Base-by-base conservation (phyloP, 2,888 invertebrate genomes). In the Norana najaformis region DNA sequence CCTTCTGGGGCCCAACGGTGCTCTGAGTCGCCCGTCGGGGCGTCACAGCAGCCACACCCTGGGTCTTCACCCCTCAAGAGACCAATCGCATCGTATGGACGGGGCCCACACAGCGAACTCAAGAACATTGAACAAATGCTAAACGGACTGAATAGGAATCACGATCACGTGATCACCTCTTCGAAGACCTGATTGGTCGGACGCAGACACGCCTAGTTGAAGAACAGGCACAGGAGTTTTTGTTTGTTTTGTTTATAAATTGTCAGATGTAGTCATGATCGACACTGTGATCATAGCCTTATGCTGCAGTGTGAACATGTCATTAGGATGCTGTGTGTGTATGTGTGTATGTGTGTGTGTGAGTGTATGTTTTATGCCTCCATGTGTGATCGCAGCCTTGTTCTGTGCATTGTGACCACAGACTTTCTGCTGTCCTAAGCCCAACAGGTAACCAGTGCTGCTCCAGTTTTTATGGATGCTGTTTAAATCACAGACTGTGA, bases 91-190 rank as follows among this genome's bases (percentile, higher is more conserved):
- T 88, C 88, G 1, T 47, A 39, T 6, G 88, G 39, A 34, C 30
- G 39, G 36, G 88, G 39, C 20, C 88, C 88, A 37, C 34, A 37
- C 39, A 88, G 88, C 47, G 88, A 88, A 88, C 39, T 98, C 93
- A 98, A 98, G 95, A 98, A 97, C 95, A 98, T 98, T 96, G 98
- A 98, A 95, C 97, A 98, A 95, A 98, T 98, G 98, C 98, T 98
- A 93, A 98, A 98, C 95, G 98, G 98, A 34, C 90, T 92, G 88
- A 92, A 92, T 83, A 90, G 89, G 82, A 90, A 90, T 36, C 39
- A 36, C 23, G 85, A 90, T 37, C 83, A 88, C 47, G 83, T 83
- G 39, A 89, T 53, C 82, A 89, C 34, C 3, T 89, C 82, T n/a
- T 83, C 39, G 85, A 85, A 85, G 85, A 85, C 85, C 85, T 85